These are phyloP conservation scores for Heliangelus exortis DNA, from an alignment of 2,797 vertebrate genomes.

Conservation along the genomic window DNA sequence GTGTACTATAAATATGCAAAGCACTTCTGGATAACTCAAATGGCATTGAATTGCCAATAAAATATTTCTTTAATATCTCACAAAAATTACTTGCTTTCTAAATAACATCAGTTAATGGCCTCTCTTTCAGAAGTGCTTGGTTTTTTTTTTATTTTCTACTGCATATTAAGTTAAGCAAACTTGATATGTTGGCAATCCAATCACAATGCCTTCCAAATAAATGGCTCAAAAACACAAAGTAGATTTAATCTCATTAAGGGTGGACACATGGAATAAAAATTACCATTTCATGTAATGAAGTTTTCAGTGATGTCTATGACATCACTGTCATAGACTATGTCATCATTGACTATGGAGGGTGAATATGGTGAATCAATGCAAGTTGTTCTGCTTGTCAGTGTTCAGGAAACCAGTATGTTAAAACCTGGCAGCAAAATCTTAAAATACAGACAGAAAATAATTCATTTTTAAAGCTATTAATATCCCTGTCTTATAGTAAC, in stretches of 20 bases:
- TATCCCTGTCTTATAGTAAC: neutral
- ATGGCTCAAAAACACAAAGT: constrained; percentile 11
- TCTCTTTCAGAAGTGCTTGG: neutral
- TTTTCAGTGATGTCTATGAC: constrained; percentile 33
- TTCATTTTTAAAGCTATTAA: constrained; percentile 8
- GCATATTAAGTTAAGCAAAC: neutral
- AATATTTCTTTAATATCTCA: neutral
- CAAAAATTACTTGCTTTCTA: neutral
- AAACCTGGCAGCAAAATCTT: neutral
- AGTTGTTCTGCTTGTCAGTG: constrained; percentile 13
- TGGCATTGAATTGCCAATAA: neutral
- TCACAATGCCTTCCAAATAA: constrained; percentile 10
- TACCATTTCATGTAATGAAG: neutral
- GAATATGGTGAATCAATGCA: neutral
- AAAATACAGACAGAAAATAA: neutral
- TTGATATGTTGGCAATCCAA: neutral
- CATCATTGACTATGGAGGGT: neutral
- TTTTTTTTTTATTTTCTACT: neutral
- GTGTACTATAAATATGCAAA: neutral
- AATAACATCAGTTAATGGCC: neutral
- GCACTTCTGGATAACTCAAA: neutral
- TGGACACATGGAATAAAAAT: neutral
- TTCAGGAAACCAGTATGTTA: neutral
- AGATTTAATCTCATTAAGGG: constrained; percentile 5
- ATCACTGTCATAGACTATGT: no score